These are phyloP conservation scores for Triops longicaudatus DNA, from an alignment of 1,140 invertebrate species.

Conservation along the genomic window DNA sequence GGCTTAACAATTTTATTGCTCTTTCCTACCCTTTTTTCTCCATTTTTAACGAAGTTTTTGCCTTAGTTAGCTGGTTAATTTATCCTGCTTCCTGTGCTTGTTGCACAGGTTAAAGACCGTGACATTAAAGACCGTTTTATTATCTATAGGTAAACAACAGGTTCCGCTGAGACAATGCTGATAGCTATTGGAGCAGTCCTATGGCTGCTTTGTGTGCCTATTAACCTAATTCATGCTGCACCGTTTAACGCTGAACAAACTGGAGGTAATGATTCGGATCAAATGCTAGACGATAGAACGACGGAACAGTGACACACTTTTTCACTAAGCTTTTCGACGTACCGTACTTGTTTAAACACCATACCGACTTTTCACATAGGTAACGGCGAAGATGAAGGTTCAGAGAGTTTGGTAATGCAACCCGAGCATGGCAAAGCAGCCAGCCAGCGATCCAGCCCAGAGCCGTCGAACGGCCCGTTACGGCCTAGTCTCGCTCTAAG, in stretches of 20 bases:
- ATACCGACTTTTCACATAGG: background rate
- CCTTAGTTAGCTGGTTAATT: background rate
- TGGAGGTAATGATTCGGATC: background rate
- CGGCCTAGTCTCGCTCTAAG: constrained; percentile 10
- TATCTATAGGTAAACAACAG: background rate
- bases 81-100: background rate
- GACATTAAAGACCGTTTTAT: background rate
- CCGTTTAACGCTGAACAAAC: background rate
- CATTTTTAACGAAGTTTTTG: background rate
- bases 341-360: background rate
- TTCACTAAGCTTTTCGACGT: background rate
- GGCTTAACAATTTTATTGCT: background rate
- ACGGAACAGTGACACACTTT: background rate
- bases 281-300: background rate
- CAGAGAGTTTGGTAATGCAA: background rate
- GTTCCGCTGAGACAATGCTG: background rate
- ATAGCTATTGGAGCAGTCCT: background rate
- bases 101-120: background rate
- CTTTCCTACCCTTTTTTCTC: background rate
- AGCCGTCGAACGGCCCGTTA: background rate
- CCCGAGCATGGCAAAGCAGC: background rate
- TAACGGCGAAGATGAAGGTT: constrained; percentile 9
- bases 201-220: background rate
- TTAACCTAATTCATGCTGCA: background rate
- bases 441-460: background rate